Percentiles rank a stretch among this genome's conserved stretches.
These are phyloP conservation scores for Dasyurus viverrinus DNA, from an alignment of 2,113 vertebrate genomes.

Conservation along the genomic window DNA sequence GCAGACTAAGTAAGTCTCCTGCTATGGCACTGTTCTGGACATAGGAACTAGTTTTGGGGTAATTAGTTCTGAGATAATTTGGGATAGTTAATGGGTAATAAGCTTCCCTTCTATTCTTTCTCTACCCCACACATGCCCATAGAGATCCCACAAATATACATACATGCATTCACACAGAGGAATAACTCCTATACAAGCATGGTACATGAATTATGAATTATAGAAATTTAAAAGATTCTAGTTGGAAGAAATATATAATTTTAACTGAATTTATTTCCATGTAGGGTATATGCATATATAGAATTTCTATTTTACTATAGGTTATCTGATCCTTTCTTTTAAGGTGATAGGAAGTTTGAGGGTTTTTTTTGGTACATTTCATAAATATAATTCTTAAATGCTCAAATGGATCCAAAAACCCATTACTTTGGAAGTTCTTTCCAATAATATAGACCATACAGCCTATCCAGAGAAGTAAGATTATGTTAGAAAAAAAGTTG, in stretches of 20 bases:
- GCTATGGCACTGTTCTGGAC: not conserved
- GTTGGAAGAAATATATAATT: not conserved
- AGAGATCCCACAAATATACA: no score
- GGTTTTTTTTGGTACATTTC: not conserved
- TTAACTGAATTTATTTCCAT: not conserved
- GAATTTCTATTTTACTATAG: not conserved
- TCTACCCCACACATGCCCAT: no score
- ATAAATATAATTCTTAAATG: not conserved
- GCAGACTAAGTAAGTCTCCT: not conserved
- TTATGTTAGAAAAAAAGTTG: not conserved
- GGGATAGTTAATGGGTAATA: not conserved
- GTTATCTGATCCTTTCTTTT: not conserved
- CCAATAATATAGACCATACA: not conserved
- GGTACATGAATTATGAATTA: not conserved
- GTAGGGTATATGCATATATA: not conserved
- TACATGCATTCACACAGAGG: not conserved
- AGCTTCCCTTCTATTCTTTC: not conserved
- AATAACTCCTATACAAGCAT: not conserved
- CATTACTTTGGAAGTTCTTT: not conserved
- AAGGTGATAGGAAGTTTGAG: not conserved
- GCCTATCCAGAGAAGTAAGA: not conserved
- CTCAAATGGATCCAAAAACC: not conserved
- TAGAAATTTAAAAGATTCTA: not conserved
- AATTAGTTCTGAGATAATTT: no score
- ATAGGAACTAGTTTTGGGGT: not conserved